Evolutionary conservation across 2,888 invertebrate genomes (phyloP).

Genomic region (Syrphus vitripennis): DNA sequence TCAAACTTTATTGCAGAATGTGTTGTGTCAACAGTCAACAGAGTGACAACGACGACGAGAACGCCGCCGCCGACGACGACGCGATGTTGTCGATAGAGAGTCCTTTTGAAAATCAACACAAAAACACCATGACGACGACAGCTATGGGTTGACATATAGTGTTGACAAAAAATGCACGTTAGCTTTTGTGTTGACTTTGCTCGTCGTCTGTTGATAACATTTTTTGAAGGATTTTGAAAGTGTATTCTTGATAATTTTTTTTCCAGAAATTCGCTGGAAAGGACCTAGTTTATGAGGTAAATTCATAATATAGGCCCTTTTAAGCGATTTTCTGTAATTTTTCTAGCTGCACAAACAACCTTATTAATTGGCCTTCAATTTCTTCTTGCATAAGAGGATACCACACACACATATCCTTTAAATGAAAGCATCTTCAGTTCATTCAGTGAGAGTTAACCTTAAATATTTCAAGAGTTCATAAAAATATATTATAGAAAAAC

Average conservation of each 20-base stretch:
- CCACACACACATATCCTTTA: background rate
- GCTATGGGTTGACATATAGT: background rate
- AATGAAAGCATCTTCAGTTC: background rate
- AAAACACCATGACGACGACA: background rate
- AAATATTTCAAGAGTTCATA: background rate
- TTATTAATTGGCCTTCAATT: background rate
- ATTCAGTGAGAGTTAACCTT: background rate
- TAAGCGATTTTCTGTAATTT: background rate
- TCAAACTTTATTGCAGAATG: background rate
- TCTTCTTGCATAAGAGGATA: background rate
- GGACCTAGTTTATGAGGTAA: too few species aligned
- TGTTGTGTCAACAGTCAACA: constrained; percentile 7
- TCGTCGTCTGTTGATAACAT: background rate
- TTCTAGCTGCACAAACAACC: background rate
- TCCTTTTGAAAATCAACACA: background rate
- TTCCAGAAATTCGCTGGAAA: background rate
- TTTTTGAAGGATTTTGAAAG: background rate
- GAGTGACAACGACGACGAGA: background rate
- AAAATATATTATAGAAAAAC: background rate
- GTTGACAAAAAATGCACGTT: background rate
- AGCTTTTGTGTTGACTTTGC: constrained; percentile 1
- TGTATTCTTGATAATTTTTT: background rate
- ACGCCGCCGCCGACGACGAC: background rate
- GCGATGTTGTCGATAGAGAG: background rate
- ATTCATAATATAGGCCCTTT: too few species aligned